These are phyloP conservation scores for Macrobrachium nipponense DNA, from an alignment of 1,140 invertebrate genomes.

Conservation along the genomic window DNA sequence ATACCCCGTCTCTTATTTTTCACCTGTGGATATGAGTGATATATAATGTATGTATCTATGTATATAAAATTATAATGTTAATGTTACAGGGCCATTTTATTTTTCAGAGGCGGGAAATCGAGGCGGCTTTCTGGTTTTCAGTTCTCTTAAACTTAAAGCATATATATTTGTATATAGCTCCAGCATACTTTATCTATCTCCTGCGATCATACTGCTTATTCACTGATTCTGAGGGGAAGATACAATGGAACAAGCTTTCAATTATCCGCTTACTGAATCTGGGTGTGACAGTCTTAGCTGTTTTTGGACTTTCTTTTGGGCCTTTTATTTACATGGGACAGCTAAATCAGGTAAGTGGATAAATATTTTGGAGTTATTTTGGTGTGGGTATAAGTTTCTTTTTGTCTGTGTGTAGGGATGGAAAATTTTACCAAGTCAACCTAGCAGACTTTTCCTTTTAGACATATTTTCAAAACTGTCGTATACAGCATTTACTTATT, in stretches of 20 bases:
- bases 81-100: conserved; percentile 47
- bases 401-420: too few species aligned
- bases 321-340: conserved; percentile 82
- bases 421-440: too few species aligned
- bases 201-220: conserved; percentile 84
- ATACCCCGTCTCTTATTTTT: too few species aligned
- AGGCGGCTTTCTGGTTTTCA: conserved; percentile 87
- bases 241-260: conserved; percentile 55
- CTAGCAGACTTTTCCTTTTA: too few species aligned
- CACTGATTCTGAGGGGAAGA: conserved; percentile 12
- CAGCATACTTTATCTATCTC: conserved; percentile 92
- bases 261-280: conserved; percentile 75
- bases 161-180: conserved; percentile 96
- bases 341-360: conserved; percentile 77
- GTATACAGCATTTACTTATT: too few species aligned
- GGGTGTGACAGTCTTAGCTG: conserved; percentile 76
- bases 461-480: too few species aligned
- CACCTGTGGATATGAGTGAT: too few species aligned
- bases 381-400: neutral
- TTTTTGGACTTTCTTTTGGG: conserved; percentile 86
- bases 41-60: too few species aligned
- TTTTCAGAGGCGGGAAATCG: conserved; percentile 78
- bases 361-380: neutral
- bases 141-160: conserved; percentile 96
- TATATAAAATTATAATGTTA: too few species aligned